Evolutionary conservation across 1,140 invertebrate genomes (phyloP).

Genomic region (Drosophila jambulina): DNA sequence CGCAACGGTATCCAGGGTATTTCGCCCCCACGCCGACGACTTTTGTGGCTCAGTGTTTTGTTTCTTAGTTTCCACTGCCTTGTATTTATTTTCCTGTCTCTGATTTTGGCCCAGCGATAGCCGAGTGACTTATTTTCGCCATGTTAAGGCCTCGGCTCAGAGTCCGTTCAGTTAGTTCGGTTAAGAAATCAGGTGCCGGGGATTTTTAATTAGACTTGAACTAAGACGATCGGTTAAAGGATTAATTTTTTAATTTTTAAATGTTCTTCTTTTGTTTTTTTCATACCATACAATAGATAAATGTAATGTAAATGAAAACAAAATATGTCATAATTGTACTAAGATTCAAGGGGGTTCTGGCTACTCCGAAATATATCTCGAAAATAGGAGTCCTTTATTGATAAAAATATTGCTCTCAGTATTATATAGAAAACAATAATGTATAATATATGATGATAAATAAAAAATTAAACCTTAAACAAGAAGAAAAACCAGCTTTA

Average conservation of each 20-base stretch:
- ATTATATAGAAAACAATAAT: too few relatives aligned
- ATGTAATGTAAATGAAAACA: not conserved
- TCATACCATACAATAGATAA: too few relatives aligned
- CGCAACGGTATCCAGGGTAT: slow-evolving; percentile 16
- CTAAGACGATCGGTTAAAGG: not conserved
- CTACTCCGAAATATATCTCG: not conserved
- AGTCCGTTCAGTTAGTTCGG: slow-evolving; percentile 1
- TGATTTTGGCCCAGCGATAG: slow-evolving; percentile 58
- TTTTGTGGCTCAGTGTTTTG: slow-evolving; percentile 24
- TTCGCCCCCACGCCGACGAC: slow-evolving; percentile 44
- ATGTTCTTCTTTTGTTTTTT: not conserved
- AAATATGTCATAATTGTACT: not conserved
- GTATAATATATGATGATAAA: too few relatives aligned
- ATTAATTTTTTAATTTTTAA: not conserved
- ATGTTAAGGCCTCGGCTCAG: slow-evolving; percentile 8
- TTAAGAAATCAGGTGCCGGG: slow-evolving; percentile 15
- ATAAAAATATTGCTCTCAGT: too few relatives aligned
- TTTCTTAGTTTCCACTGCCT: not conserved
- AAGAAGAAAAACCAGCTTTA: too few relatives aligned
- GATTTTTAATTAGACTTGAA: slow-evolving; percentile 4
- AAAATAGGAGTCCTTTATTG: too few relatives aligned
- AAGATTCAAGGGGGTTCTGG: not conserved
- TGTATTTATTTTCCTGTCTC: slow-evolving; percentile 39
- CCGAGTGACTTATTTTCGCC: slow-evolving; percentile 57
- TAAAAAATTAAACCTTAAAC: too few relatives aligned